Percentiles rank a stretch among this genome's conserved stretches.
Evolutionary conservation across 2,113 vertebrate species (phyloP).

Genomic region (Laticauda colubrina): DNA sequence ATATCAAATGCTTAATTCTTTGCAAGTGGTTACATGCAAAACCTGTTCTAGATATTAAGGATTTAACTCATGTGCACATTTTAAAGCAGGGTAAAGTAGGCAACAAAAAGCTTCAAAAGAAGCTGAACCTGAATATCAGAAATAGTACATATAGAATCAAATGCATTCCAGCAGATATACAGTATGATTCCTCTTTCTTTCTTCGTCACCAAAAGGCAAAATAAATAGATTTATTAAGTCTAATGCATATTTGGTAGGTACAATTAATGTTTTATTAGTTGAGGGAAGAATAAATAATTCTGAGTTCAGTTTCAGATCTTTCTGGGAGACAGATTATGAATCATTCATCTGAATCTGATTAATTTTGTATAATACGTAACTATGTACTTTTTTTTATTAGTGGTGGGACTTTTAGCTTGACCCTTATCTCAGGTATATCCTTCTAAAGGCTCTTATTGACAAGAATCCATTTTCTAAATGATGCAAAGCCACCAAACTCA

Average conservation of each 20-base stretch:
- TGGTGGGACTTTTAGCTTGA: conserved; percentile 40
- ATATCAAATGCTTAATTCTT: neutral
- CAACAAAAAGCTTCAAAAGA: neutral
- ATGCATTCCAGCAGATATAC: neutral
- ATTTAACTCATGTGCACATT: neutral
- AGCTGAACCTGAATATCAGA: neutral
- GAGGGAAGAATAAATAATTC: conserved; percentile 21
- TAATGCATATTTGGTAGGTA: neutral
- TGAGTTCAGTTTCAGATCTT: conserved; percentile 20
- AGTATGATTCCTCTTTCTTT: neutral
- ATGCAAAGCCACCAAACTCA: conserved; percentile 18
- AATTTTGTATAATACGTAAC: conserved; percentile 46
- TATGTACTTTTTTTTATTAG: conserved; percentile 44
- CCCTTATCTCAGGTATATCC: conserved; percentile 29
- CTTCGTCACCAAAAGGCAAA: neutral
- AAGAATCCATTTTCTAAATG: conserved; percentile 28
- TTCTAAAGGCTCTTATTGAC: conserved; percentile 29
- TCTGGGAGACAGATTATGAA: neutral
- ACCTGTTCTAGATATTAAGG: neutral
- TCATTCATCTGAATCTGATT: conserved; percentile 11
- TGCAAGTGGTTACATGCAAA: neutral
- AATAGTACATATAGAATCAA: neutral
- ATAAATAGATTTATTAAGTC: neutral
- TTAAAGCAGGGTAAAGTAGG: neutral
- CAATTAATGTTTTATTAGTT: neutral